Evolutionary conservation across 2,888 invertebrate genomes (phyloP).

Genomic region (Papilio protenor): DNA sequence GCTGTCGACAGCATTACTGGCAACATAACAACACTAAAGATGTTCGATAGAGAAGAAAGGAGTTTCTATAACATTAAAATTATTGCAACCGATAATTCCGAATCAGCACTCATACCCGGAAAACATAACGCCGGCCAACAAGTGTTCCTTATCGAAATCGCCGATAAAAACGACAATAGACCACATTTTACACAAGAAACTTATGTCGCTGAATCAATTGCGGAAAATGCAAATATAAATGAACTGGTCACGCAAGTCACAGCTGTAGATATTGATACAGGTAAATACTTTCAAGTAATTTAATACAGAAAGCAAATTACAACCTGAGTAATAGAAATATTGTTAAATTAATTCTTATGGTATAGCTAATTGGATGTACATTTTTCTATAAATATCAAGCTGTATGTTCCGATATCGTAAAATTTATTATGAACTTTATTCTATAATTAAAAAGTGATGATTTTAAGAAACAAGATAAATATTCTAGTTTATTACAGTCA

Average conservation of each 20-base stretch:
- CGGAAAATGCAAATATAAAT: slow-evolving; percentile 93
- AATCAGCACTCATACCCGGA: slow-evolving; percentile 88
- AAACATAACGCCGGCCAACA: slow-evolving; percentile 91
- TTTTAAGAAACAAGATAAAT: background rate
- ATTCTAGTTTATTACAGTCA: background rate
- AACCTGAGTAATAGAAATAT: background rate
- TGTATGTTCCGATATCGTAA: background rate
- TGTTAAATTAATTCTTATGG: background rate
- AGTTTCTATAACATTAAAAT: slow-evolving; percentile 95
- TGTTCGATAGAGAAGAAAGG: slow-evolving; percentile 94
- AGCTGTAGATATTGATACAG: slow-evolving; percentile 94
- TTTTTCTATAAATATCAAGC: background rate
- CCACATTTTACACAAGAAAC: slow-evolving; percentile 93
- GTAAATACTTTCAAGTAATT: slow-evolving; percentile 58
- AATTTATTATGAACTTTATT: background rate
- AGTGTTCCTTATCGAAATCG: slow-evolving; percentile 95
- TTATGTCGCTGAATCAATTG: slow-evolving; percentile 89
- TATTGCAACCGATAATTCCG: slow-evolving; percentile 94
- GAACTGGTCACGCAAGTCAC: slow-evolving; percentile 94
- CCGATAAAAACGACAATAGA: slow-evolving; percentile 97
- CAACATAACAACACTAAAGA: slow-evolving; percentile 91
- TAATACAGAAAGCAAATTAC: background rate
- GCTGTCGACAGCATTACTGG: slow-evolving; percentile 93
- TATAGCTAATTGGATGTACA: background rate
- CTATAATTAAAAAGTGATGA: background rate